phyloP scores from a whole-genome alignment of 2,888 invertebrate genomes.

The Brachynemurus nebulosus region DNA sequence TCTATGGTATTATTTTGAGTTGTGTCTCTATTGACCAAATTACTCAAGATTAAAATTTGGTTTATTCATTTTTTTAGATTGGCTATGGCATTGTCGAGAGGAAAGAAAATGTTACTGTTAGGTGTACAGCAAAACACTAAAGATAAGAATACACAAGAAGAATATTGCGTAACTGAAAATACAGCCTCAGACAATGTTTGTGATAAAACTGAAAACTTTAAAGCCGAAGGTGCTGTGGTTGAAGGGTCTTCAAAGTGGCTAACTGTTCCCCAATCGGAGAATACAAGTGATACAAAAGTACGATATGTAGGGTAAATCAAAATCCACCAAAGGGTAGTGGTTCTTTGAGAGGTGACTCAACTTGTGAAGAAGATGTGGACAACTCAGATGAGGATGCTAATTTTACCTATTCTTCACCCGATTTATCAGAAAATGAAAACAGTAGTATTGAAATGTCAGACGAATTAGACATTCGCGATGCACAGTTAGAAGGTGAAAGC shows the following conservation, averaged over 20 bases:
- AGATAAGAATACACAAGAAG: neutral
- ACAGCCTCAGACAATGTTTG: neutral
- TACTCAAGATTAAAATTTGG: neutral
- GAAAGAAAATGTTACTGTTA: neutral
- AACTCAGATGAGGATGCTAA: too few species aligned
- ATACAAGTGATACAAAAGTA: neutral
- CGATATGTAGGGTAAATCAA: neutral
- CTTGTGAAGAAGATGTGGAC: too few species aligned
- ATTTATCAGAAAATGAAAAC: too few species aligned
- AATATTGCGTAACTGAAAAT: neutral
- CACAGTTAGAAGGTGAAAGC: too few species aligned
- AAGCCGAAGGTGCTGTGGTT: conserved; percentile 1
- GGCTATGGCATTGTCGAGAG: neutral
- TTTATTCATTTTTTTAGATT: neutral
- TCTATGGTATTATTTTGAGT: neutral
- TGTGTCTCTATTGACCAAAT: neutral
- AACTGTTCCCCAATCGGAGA: conserved; percentile 1
- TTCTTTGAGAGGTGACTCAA: too few species aligned
- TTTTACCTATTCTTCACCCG: too few species aligned
- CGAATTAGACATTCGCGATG: too few species aligned
- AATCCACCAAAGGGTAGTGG: neutral
- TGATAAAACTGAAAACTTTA: neutral
- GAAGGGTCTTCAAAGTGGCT: conserved; percentile 1
- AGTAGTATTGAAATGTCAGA: too few species aligned
- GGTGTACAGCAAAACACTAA: neutral